Evolutionary conservation across 2,888 invertebrate species (phyloP).

Genomic region (Pogonocherus hispidulus): DNA sequence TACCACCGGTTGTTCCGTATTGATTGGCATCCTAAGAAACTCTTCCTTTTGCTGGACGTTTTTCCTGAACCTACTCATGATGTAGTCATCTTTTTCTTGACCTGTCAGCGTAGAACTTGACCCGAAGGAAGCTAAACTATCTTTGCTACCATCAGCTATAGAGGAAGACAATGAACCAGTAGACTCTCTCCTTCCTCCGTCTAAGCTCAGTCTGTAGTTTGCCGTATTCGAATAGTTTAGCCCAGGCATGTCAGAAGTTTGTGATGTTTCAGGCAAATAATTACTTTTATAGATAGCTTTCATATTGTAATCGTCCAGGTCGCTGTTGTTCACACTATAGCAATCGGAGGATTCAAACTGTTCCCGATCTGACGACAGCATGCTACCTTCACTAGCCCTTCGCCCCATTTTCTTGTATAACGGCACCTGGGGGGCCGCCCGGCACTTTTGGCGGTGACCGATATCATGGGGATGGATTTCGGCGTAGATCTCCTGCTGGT

Average conservation of each 20-base stretch:
- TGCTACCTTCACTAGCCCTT: constrained; percentile 71
- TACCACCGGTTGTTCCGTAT: constrained; percentile 61
- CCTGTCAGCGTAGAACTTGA: constrained; percentile 78
- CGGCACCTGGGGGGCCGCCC: constrained; percentile 68
- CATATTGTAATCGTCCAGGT: constrained; percentile 47
- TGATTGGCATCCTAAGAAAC: constrained; percentile 78
- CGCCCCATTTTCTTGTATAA: constrained; percentile 67
- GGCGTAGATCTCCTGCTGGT: constrained; percentile 53
- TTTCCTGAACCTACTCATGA: constrained; percentile 82
- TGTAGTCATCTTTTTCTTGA: constrained; percentile 78
- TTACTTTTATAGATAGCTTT: constrained; percentile 54
- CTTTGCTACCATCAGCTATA: constrained; percentile 76
- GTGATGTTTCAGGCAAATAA: constrained; percentile 44
- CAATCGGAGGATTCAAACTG: constrained; percentile 41
- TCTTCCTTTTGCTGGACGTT: constrained; percentile 93
- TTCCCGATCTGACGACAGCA: constrained; percentile 58
- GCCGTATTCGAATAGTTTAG: constrained; percentile 59
- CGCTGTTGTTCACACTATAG: constrained; percentile 36
- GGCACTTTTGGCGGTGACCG: constrained; percentile 60
- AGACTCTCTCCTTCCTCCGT: constrained; percentile 71
- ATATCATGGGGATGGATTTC: constrained; percentile 61
- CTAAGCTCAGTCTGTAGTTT: constrained; percentile 69
- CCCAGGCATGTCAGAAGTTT: constrained; percentile 32
- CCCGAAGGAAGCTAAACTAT: constrained; percentile 78
- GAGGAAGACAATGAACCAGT: constrained; percentile 77